Percentiles rank a stretch among this genome's conserved stretches.
Evolutionary conservation across 2,113 vertebrate genomes (phyloP).

Genomic region (Rafetus swinhoei): DNA sequence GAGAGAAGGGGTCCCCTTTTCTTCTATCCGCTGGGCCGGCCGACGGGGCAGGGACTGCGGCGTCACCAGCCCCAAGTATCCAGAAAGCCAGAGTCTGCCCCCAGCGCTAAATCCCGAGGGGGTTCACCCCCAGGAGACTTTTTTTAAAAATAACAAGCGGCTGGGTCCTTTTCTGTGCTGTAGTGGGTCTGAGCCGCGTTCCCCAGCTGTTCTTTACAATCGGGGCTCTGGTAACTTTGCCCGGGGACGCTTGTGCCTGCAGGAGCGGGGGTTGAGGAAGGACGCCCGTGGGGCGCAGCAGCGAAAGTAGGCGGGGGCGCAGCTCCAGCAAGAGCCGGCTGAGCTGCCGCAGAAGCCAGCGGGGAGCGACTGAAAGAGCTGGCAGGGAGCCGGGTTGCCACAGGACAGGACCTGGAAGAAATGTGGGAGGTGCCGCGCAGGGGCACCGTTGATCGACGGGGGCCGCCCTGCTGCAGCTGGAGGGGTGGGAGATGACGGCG

Average conservation of each 20-base stretch:
- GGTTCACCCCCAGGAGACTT: background rate
- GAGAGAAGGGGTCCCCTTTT: background rate
- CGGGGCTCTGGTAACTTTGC: background rate
- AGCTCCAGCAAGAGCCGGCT: no score
- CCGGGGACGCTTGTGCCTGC: no score
- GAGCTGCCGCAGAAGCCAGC: no score
- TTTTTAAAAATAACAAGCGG: background rate
- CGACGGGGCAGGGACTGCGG: background rate
- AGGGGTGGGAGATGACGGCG: background rate
- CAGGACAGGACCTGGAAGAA: no score
- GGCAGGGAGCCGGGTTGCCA: no score
- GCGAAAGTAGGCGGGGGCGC: no score
- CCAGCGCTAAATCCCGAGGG: background rate
- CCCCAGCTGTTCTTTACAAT: background rate
- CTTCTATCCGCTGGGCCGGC: background rate
- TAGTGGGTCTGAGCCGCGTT: background rate
- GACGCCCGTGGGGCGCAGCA: no score
- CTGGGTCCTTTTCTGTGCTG: background rate
- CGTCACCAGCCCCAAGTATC: background rate
- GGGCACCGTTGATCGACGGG: background rate
- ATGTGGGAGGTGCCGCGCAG: no score
- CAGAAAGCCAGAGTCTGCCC: background rate
- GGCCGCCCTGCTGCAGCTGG: background rate
- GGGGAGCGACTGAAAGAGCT: no score
- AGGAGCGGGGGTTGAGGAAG: no score